Percentiles rank a stretch among this genome's conserved stretches.
Conservation (phyloP, 2,797 vertebrate species). For the Gallirallus australis region DNA sequence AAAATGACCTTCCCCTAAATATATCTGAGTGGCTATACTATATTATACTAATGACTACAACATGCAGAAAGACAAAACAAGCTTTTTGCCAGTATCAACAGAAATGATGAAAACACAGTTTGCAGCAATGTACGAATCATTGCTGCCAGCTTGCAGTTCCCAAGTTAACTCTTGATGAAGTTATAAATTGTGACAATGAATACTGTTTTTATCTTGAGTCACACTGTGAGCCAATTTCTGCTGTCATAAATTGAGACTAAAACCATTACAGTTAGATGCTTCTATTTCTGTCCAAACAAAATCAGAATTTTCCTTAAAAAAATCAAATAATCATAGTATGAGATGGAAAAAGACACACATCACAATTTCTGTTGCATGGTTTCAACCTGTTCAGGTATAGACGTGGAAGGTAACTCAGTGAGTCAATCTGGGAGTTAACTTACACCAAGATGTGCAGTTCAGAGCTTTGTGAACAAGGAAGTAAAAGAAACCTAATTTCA, state of each 20-base stretch:
- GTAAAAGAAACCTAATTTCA: constrained; percentile 16
- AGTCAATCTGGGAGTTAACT: not conserved
- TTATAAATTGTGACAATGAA: constrained; percentile 49
- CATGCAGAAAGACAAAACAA: constrained; percentile 62
- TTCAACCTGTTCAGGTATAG: not conserved
- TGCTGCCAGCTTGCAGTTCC: constrained; percentile 47
- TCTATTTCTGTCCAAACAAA: constrained; percentile 16
- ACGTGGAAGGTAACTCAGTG: not conserved
- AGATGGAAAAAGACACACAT: not conserved
- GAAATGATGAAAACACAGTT: constrained; percentile 58
- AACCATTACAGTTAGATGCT: not conserved
- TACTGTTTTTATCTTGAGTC: constrained; percentile 36
- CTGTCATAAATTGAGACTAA: constrained; percentile 18
- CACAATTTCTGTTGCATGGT: not conserved
- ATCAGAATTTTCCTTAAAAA: not conserved
- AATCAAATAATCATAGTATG: not conserved
- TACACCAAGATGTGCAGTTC: not conserved
- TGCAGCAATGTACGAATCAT: constrained; percentile 30
- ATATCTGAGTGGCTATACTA: constrained; percentile 41
- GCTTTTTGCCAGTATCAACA: constrained; percentile 59
- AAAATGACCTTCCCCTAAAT: constrained; percentile 59
- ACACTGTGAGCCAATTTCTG: constrained; percentile 8
- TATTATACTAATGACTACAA: constrained; percentile 54
- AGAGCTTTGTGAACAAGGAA: not conserved
- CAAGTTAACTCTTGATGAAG: constrained; percentile 50